Percentiles rank a stretch among this genome's conserved stretches.
Evolutionary conservation across 2,797 vertebrate species (phyloP).

Genomic region (Emys orbicularis): DNA sequence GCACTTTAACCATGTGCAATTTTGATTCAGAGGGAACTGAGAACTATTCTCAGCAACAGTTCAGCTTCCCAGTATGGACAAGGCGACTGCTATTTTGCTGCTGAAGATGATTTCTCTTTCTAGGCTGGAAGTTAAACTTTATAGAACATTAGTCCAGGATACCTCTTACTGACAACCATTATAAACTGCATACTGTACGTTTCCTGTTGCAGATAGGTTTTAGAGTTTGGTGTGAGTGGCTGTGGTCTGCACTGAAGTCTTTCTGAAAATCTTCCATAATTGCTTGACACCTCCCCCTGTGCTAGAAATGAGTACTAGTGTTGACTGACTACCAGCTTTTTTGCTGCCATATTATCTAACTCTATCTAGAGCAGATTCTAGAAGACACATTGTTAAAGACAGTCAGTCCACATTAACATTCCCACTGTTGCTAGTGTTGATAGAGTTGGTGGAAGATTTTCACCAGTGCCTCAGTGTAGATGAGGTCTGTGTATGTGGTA

Average conservation of each 20-base stretch:
- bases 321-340: rapidly evolving
- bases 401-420: rapidly evolving
- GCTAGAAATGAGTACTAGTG: rapidly evolving
- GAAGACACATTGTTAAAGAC: background rate
- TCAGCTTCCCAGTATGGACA: background rate
- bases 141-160: rapidly evolving
- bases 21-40: background rate
- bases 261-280: rapidly evolving
- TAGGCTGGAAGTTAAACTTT: rapidly evolving
- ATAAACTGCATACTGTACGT: rapidly evolving
- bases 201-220: background rate
- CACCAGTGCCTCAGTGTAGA: background rate
- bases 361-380: rapidly evolving
- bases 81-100: background rate
- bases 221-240: background rate
- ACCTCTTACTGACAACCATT: background rate
- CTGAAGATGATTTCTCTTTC: background rate
- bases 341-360: background rate
- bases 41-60: background rate
- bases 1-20: background rate
- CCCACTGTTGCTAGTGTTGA: rapidly evolving
- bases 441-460: background rate
- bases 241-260: background rate
- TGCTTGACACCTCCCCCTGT: background rate
- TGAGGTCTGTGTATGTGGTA: background rate